phyloP scores from a whole-genome alignment of 2,888 invertebrate species.

The Mesopsocus fuscifrons region DNA sequence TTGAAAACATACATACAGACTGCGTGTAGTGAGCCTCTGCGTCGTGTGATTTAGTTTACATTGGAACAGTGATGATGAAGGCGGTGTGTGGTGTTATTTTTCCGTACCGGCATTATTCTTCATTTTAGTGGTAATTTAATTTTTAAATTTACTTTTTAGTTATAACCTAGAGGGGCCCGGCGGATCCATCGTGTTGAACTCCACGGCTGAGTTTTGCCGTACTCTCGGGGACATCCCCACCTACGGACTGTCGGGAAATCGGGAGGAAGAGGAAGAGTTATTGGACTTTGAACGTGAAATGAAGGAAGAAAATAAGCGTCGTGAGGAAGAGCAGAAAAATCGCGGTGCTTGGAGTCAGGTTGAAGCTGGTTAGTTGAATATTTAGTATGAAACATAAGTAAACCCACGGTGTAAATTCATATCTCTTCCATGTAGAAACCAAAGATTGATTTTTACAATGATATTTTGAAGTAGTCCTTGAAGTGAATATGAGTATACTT shows the following conservation, averaged over 20 bases:
- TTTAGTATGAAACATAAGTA: too few species aligned
- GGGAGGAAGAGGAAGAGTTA: constrained; percentile 59
- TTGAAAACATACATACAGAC: too few species aligned
- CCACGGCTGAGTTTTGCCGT: constrained; percentile 92
- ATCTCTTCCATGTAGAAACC: too few species aligned
- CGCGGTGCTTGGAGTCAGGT: constrained; percentile 71
- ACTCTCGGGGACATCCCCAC: constrained; percentile 91
- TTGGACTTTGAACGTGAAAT: constrained; percentile 33
- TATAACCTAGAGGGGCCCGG: neutral
- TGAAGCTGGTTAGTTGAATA: constrained; percentile 37
- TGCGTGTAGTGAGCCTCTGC: too few species aligned
- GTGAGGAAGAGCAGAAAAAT: constrained; percentile 34
- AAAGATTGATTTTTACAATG: too few species aligned
- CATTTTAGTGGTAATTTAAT: neutral
- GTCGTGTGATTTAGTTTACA: too few species aligned
- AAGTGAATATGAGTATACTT: too few species aligned
- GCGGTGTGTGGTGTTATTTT: too few species aligned
- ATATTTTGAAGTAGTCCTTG: too few species aligned
- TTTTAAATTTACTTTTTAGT: neutral
- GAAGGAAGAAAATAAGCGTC: constrained; percentile 25
- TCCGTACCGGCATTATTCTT: too few species aligned
- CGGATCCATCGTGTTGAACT: constrained; percentile 62
- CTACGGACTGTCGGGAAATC: constrained; percentile 77
- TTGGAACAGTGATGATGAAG: too few species aligned
- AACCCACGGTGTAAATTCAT: too few species aligned